Evolutionary conservation across 2,113 vertebrate species (phyloP).

Genomic region (Phylloscopus whistleri): DNA sequence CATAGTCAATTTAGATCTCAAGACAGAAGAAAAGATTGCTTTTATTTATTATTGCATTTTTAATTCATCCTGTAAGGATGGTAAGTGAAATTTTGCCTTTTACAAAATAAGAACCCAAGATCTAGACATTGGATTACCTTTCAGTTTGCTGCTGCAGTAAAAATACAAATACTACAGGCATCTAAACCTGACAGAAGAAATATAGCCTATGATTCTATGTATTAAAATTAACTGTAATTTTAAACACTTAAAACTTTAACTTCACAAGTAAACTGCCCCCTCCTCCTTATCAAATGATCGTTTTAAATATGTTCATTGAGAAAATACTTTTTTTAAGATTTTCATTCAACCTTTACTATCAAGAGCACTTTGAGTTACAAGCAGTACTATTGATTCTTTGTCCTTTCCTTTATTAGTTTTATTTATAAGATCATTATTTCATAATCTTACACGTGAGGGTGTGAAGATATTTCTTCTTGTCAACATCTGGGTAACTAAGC

Average conservation of each 20-base stretch:
- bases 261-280: neutral
- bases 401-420: neutral
- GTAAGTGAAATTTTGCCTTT: neutral
- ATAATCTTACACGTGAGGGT: neutral
- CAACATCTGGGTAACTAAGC: neutral
- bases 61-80: neutral
- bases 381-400: neutral
- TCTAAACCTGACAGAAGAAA: neutral
- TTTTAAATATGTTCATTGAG: neutral
- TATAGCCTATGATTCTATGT: neutral
- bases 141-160: neutral
- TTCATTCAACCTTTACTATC: neutral
- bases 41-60: neutral
- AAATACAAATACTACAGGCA: neutral
- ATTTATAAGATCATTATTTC: neutral
- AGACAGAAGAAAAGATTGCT: neutral
- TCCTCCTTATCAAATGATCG: neutral
- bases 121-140: neutral
- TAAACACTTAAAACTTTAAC: neutral
- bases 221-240: neutral
- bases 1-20: neutral
- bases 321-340: neutral
- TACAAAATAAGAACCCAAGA: neutral
- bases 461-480: neutral
- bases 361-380: neutral